Percentiles rank a stretch among this genome's conserved stretches.
Evolutionary conservation across 2,113 vertebrate genomes (phyloP).

Genomic region (Eleginops maclovinus): DNA sequence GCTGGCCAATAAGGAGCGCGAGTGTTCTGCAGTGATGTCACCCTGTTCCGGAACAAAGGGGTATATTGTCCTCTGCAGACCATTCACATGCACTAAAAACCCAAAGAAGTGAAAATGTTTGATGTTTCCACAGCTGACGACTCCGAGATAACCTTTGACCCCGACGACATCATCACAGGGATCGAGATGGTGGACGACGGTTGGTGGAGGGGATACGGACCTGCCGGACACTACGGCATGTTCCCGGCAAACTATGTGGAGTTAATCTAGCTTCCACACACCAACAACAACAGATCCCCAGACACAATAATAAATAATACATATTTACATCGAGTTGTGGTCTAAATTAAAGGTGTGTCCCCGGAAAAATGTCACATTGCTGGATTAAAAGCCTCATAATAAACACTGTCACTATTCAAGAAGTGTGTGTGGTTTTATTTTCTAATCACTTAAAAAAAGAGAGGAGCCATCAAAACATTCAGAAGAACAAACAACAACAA

Average conservation of each 20-base stretch:
- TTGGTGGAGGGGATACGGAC: constrained; percentile 93
- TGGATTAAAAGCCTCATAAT: neutral
- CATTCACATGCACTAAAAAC: neutral
- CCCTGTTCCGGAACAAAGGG: no score
- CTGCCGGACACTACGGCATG: constrained; percentile 90
- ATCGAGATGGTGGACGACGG: constrained; percentile 94
- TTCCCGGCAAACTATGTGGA: constrained; percentile 97
- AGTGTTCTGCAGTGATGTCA: no score
- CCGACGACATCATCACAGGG: constrained; percentile 91
- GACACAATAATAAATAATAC: neutral
- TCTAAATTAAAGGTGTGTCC: neutral
- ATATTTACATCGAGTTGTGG: neutral
- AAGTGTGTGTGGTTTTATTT: no score
- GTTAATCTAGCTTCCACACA: constrained; percentile 56
- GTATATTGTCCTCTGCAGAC: no score
- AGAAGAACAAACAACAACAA: no score
- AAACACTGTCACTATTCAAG: no score
- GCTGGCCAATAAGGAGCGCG: no score
- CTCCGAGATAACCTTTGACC: constrained; percentile 94
- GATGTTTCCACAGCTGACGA: constrained; percentile 84
- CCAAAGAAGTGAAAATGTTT: neutral
- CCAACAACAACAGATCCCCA: no score
- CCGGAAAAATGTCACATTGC: neutral
- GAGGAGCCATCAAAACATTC: no score
- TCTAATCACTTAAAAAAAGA: no score